phyloP scores from a whole-genome alignment of 1,140 invertebrate genomes.

The Leucophenga varia region DNA sequence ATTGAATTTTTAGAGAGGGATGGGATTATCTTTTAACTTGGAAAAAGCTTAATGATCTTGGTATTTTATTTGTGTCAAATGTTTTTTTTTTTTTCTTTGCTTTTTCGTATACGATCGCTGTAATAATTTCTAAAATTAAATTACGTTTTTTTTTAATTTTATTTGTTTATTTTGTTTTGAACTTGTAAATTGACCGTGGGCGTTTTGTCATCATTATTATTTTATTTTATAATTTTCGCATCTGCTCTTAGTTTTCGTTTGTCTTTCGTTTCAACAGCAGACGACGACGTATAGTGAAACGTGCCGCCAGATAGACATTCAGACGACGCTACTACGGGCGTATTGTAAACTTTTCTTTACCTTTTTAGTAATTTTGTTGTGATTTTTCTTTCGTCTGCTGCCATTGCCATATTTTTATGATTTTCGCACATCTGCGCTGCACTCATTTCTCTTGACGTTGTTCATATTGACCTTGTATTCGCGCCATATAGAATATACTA shows the following conservation, averaged over 20 bases:
- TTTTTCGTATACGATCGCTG: slow-evolving; percentile 19
- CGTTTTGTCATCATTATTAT: slow-evolving; percentile 37
- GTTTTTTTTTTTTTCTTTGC: slow-evolving; percentile 13
- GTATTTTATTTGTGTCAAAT: background rate
- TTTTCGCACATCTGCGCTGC: too few species aligned
- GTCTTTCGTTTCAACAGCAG: slow-evolving; percentile 35
- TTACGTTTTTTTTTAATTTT: too few species aligned
- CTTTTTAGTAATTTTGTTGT: slow-evolving; percentile 49
- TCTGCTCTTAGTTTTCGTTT: slow-evolving; percentile 28
- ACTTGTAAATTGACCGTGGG: slow-evolving; percentile 17
- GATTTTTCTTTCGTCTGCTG: too few species aligned
- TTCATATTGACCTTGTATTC: slow-evolving; percentile 18
- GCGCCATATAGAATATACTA: slow-evolving; percentile 44
- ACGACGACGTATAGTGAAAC: slow-evolving; percentile 47
- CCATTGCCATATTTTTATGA: too few species aligned
- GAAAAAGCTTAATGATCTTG: too few species aligned
- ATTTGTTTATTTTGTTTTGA: too few species aligned
- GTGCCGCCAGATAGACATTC: background rate
- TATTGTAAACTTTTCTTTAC: slow-evolving; percentile 43
- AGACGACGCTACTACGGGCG: slow-evolving; percentile 23
- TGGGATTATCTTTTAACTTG: too few species aligned
- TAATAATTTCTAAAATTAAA: too few species aligned
- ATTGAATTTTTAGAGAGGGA: too few species aligned
- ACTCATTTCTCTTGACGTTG: too few species aligned
- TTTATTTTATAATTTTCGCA: slow-evolving; percentile 21